Percentiles rank a stretch among this genome's conserved stretches.
Conservation (phyloP, 30 jellyfish, hydroid and myxozoan species). For the Aurelia coerulea region DNA sequence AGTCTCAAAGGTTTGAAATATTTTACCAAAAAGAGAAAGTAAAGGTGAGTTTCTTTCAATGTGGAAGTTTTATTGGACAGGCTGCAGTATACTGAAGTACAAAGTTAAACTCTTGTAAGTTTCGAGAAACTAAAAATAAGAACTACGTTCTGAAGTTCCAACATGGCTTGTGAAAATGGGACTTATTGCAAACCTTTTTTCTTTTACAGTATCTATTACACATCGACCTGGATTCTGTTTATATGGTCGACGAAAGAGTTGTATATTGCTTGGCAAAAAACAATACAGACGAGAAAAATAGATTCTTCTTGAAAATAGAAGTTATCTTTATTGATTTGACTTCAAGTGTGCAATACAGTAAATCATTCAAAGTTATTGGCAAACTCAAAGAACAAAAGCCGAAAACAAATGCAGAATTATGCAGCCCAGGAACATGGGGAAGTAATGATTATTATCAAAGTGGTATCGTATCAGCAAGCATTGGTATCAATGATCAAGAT, state of each 20-base stretch:
- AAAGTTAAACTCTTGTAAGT: too few relatives aligned
- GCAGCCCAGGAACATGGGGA: neutral
- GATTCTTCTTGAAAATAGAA: neutral
- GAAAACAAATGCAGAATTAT: neutral
- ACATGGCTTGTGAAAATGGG: too few relatives aligned
- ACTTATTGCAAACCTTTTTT: too few relatives aligned
- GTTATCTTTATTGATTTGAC: neutral
- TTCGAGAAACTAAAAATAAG: too few relatives aligned
- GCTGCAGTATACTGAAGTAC: too few relatives aligned
- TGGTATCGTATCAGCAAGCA: too few relatives aligned
- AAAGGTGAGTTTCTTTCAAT: too few relatives aligned
- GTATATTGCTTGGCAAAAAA: neutral
- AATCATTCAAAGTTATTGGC: slow-evolving; percentile 12
- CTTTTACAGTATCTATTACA: neutral
- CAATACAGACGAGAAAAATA: neutral
- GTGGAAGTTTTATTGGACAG: too few relatives aligned
- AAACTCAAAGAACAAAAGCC: slow-evolving; percentile 13
- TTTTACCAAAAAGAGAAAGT: too few relatives aligned
- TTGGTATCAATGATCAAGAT: too few relatives aligned
- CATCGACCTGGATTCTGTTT: slow-evolving; percentile 3
- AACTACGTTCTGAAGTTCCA: too few relatives aligned
- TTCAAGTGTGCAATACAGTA: neutral
- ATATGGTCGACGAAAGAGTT: neutral
- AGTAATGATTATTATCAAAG: neutral
- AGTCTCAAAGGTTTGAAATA: too few relatives aligned